A percentile compares a stretch with the other conserved stretches of the same genome.
These are phyloP conservation scores for Drosophila vallismaia DNA, from an alignment of 2,888 invertebrate species.

Conservation along the genomic window DNA sequence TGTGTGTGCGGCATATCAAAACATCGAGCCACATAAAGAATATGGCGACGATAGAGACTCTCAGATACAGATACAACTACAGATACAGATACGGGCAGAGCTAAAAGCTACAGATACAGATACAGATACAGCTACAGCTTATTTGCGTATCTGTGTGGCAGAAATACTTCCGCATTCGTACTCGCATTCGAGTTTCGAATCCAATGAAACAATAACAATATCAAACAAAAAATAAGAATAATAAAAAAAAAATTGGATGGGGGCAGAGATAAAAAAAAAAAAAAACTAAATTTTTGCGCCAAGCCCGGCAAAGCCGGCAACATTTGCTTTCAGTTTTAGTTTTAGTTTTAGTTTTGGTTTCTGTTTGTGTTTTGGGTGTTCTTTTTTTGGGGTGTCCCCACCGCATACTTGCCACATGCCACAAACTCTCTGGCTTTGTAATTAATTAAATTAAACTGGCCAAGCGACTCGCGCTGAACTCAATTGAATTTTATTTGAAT, in stretches of 20 bases:
- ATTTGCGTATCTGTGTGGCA: conserved; percentile 59
- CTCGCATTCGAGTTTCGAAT: conserved; percentile 68
- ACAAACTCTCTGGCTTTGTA: conserved; percentile 37
- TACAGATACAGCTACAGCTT: conserved; percentile 20
- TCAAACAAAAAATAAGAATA: conserved; percentile 34
- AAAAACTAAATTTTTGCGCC: no score
- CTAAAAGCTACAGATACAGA: conserved; percentile 11
- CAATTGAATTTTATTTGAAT: conserved; percentile 78
- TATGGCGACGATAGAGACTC: conserved; percentile 68
- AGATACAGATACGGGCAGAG: conserved; percentile 4
- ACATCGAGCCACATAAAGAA: conserved; percentile 57
- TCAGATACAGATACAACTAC: conserved; percentile 34
- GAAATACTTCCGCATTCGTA: conserved; percentile 76
- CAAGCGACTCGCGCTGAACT: conserved; percentile 68
- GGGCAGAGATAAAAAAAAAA: conserved; percentile 50
- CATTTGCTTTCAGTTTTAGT: conserved; percentile 14
- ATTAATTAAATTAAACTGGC: conserved; percentile 77
- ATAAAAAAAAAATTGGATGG: conserved; percentile 4
- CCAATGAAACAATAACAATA: conserved; percentile 57
- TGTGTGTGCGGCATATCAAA: conserved; percentile 56
- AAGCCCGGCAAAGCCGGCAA: conserved; percentile 49
- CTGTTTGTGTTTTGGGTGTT: conserved; percentile 8
- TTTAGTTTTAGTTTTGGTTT: conserved; percentile 16
- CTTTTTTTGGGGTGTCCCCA: conserved; percentile 3
- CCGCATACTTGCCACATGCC: conserved; percentile 18